These are phyloP conservation scores for Callocephalon fimbriatum DNA, from an alignment of 2,113 vertebrate species.

Conservation along the genomic window DNA sequence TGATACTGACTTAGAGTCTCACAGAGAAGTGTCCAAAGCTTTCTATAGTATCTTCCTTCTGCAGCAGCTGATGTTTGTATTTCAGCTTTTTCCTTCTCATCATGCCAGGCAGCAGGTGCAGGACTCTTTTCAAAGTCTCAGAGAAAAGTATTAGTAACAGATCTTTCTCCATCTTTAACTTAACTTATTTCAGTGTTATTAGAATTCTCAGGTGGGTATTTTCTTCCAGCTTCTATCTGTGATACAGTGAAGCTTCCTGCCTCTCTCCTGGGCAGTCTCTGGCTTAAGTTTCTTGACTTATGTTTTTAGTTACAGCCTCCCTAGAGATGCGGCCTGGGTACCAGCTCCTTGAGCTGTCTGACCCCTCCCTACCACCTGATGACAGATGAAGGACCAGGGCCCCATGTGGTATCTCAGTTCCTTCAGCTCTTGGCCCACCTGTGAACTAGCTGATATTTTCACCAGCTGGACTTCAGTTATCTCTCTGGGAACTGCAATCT, in stretches of 20 bases:
- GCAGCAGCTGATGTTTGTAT: neutral
- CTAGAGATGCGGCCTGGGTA: neutral
- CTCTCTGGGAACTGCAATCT: neutral
- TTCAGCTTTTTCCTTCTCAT: neutral
- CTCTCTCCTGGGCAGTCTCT: neutral
- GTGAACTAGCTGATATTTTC: neutral
- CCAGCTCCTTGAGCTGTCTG: neutral
- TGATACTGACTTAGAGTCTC: neutral
- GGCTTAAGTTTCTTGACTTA: neutral
- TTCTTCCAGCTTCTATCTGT: neutral
- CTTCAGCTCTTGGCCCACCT: neutral
- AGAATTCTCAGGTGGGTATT: neutral
- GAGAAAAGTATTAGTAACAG: neutral
- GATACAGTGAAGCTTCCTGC: neutral
- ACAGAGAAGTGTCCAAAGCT: neutral
- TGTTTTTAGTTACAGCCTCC: neutral
- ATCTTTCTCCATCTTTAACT: neutral
- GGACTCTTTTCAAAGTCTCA: neutral
- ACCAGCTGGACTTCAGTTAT: neutral
- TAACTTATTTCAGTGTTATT: neutral
- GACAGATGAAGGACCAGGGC: neutral
- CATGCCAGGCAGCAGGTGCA: neutral
- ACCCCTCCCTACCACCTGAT: neutral
- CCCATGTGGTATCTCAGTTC: neutral
- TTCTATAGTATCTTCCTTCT: neutral